Conservation (phyloP, 2,888 invertebrate genomes). For the Disparrhopalites patrizii region DNA sequence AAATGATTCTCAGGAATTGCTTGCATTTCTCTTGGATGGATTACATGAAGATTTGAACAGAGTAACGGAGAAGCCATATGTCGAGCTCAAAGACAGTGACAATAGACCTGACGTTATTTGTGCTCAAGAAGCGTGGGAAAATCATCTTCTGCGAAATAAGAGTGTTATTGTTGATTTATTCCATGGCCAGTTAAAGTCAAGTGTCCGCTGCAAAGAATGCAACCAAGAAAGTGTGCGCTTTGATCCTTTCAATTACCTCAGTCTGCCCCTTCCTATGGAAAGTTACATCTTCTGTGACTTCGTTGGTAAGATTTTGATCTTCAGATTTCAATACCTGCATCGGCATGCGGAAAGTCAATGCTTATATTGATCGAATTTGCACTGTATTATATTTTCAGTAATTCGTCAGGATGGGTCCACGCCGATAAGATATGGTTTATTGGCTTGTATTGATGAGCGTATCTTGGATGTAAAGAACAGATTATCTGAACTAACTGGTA, state of each 20-base stretch:
- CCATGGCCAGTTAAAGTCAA: slow-evolving; percentile 87
- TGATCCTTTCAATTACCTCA: slow-evolving; percentile 87
- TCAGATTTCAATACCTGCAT: neutral
- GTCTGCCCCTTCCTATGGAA: slow-evolving; percentile 86
- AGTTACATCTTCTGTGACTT: slow-evolving; percentile 71
- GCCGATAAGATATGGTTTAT: slow-evolving; percentile 78
- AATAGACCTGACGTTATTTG: slow-evolving; percentile 68
- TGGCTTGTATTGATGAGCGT: slow-evolving; percentile 76
- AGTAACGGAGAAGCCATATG: slow-evolving; percentile 67
- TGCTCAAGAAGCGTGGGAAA: slow-evolving; percentile 71
- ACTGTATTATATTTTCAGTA: slow-evolving; percentile 55
- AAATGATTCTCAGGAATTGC: slow-evolving; percentile 89
- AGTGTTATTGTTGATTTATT: slow-evolving; percentile 86
- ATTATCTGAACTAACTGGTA: slow-evolving; percentile 52
- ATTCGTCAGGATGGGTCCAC: slow-evolving; percentile 74
- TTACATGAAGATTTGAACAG: slow-evolving; percentile 88
- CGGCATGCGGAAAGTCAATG: neutral
- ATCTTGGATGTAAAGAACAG: slow-evolving; percentile 71
- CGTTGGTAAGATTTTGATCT: slow-evolving; percentile 57
- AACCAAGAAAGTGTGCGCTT: slow-evolving; percentile 79
- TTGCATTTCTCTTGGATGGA: slow-evolving; percentile 86
- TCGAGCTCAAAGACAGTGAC: slow-evolving; percentile 69
- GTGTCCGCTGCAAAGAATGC: slow-evolving; percentile 77
- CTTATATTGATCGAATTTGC: neutral
- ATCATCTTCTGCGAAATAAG: slow-evolving; percentile 74